Evolutionary conservation across 1,140 invertebrate species (phyloP), one percentile per base, ranked within the genome.

Genomic region (Calephelis virginiensis): DNA sequence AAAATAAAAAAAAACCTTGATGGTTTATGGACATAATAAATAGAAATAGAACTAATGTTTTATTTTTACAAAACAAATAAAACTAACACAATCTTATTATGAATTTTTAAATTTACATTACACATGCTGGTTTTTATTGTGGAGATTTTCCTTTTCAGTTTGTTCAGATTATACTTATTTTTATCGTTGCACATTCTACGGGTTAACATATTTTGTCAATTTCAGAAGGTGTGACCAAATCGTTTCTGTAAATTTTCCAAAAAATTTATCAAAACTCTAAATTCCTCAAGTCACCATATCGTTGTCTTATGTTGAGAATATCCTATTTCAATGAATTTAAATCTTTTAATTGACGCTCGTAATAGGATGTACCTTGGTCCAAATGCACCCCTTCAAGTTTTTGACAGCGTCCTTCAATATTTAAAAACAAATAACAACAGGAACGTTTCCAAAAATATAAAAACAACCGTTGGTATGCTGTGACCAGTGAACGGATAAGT

Each of bases 271-370:
- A 78, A 85, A 85, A 85, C 69, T 79, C 81, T 86, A 86, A 74
- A 76, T 80, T 83, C 81, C 61, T 76, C 72, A 78, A 79, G 80
- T 81, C 72, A 76, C 74, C 75, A 72, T 80, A 75, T 89, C 85
- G 84, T 87, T 89, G 86, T 89, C 80, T 82, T 77, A 80, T 72
- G 74, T 84, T 78, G 76, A 77, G 76, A 75, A 80, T 82, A 89
- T 77, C 77, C 79, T 85, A 89, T 85, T 82, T 81, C 70, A 74
- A 81, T 84, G 77, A 72, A 70, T 78, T 74, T 79, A 73, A 75
- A 76, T 73, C 74, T 76, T 78, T 77, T 78, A 89, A 88, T 86
- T 87, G 87, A 86, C 87, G 77, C 76, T 70, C 71, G 73, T 80
- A 83, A 71, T 71, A 75, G 74, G 80, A 77, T 82, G 78, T 12